These are phyloP conservation scores for Caradrina clavipalpis DNA, from an alignment of 2,888 invertebrate species.

Conservation along the genomic window DNA sequence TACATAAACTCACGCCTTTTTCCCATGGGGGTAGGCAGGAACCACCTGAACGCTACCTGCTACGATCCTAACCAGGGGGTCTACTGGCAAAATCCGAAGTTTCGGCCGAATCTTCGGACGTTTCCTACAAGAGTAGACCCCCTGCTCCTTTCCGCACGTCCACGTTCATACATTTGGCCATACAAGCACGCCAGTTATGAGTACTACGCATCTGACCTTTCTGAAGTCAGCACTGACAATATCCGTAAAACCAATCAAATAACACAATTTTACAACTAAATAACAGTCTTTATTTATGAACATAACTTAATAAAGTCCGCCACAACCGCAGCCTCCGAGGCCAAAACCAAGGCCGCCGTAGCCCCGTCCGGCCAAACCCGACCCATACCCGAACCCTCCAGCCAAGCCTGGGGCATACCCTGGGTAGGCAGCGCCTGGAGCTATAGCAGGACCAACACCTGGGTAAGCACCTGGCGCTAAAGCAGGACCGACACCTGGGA, in stretches of 20 bases:
- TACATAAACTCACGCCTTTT: no score
- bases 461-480: background rate
- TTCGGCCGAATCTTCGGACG: no score
- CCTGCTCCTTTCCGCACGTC: no score
- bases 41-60: no score
- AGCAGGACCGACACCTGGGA: slow-evolving; percentile 42
- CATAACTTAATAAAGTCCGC: slow-evolving; percentile 21
- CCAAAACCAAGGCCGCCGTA: slow-evolving; percentile 22
- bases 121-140: no score
- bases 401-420: slow-evolving; percentile 15
- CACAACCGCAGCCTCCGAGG: slow-evolving; percentile 17
- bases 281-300: slow-evolving; percentile 40
- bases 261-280: slow-evolving; percentile 30
- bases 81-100: no score
- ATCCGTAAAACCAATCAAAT: slow-evolving; percentile 8
- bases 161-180: no score
- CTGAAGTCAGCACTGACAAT: no score
- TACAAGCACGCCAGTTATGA: no score
- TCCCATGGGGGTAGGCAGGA: no score
- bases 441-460: slow-evolving; percentile 41
- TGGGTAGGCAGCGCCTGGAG: slow-evolving; percentile 15
- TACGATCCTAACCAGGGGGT: no score
- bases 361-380: slow-evolving; percentile 34
- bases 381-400: slow-evolving; percentile 18
- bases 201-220: no score